Evolutionary conservation across 2,797 vertebrate species (phyloP), one percentile per base, ranked within the genome.

Genomic region (Graptemys geographica): DNA sequence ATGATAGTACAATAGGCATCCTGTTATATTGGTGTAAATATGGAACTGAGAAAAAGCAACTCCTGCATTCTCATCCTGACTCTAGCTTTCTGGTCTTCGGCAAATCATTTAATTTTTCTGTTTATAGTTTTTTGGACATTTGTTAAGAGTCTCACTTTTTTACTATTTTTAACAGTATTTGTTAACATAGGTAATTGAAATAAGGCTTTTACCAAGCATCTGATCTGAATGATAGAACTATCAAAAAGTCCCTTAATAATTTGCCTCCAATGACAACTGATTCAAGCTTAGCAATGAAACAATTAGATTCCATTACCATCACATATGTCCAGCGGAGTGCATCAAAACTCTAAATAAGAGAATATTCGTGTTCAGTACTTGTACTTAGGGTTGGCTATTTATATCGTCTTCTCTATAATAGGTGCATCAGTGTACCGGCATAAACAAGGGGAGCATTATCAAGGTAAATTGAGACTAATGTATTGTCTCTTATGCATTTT

Each of bases 201-300:
- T 7, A 44, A 72, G 25, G 51, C 44, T 86, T 84, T 84, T 94
- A 93, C 59, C 95, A 89, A 97, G 81, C 88, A 78, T 96, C 96
- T 96, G 88, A 96, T 97, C 96, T 97, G 96, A 97, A 88, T 89
- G 96, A 94, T 88, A 94, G 79, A 96, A 97, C 96, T 96, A 97
- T 96, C 87, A 93, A 94, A 98, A 97, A 93, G 92, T 93, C 57
- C 79, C 87, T 96, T 88, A 92, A 79, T 96, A 93, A 97, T 96
- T 96, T 97, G 95, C 94, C 84, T 87, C 83, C 91, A 96, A 97
- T 86, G 92, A 90, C 80, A 96, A 90, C 90, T 85, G 57, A 96
- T 97, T 97, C 91, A 95, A 87, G 93, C 90, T 96, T 95, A 92
- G 79, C 49, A 96, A 92, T 95, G 92, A 97, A 97, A 96, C 89